These are phyloP conservation scores for Elysia crispata DNA, from an alignment of 2,888 invertebrate genomes.

Conservation along the genomic window DNA sequence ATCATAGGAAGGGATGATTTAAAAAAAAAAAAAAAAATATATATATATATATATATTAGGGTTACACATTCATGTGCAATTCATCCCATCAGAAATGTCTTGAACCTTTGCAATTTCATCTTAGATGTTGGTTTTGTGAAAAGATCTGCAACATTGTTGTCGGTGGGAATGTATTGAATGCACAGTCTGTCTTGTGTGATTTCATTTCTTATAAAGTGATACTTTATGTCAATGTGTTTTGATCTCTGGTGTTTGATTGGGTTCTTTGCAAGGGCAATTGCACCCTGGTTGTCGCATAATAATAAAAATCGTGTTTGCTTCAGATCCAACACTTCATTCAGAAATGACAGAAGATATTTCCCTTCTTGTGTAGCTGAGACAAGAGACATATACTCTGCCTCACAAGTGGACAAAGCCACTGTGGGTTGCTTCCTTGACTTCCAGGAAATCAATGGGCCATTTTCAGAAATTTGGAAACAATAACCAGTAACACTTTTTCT, in stretches of 20 bases:
- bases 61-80: too few relatives aligned
- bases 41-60: too few relatives aligned
- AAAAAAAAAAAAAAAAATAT: too few relatives aligned
- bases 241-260: constrained; percentile 35
- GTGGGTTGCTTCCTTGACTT: constrained; percentile 48
- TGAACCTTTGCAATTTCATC: neutral
- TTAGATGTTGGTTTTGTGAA: constrained; percentile 21
- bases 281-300: constrained; percentile 11
- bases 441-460: constrained; percentile 48
- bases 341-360: neutral
- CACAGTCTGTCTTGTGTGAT: neutral
- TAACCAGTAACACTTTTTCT: constrained; percentile 38
- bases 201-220: constrained; percentile 20
- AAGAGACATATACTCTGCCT: constrained; percentile 50
- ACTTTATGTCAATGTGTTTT: constrained; percentile 24
- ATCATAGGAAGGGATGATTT: too few relatives aligned
- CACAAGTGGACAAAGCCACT: constrained; percentile 49
- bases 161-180: neutral
- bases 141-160: neutral
- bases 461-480: constrained; percentile 30
- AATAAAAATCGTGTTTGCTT: neutral
- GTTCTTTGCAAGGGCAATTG: constrained; percentile 20
- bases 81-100: neutral
- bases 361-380: constrained; percentile 5
- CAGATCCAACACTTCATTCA: neutral